Percentiles rank a stretch among this genome's conserved stretches.
Conservation (phyloP, 2,797 vertebrate species). For the Eremophila alpestris region DNA sequence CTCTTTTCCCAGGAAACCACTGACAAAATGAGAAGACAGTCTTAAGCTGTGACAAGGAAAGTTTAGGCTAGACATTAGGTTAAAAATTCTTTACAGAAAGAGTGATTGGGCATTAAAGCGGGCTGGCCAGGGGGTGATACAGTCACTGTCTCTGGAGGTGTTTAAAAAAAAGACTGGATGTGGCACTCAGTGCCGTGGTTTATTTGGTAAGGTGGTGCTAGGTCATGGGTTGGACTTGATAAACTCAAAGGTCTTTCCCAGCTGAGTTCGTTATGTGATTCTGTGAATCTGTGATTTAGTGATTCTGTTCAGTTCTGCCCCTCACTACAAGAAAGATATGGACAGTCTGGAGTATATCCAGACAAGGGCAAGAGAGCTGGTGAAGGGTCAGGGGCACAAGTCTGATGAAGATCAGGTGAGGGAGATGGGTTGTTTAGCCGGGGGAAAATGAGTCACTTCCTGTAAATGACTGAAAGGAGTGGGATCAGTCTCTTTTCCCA, state of each 20-base stretch:
- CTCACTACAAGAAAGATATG: not conserved
- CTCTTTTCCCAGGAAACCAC: not conserved
- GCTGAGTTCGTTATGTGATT: not conserved
- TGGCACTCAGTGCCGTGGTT: not conserved
- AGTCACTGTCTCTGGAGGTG: not conserved
- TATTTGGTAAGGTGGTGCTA: not conserved
- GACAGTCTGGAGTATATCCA: not conserved
- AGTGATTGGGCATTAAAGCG: not conserved
- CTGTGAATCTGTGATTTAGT: not conserved
- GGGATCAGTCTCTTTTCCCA: not conserved
- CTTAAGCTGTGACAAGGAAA: not conserved
- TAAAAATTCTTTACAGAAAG: not conserved
- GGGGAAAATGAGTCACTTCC: not conserved
- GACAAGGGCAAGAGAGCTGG: not conserved
- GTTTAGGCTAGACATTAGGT: not conserved
- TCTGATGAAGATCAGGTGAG: not conserved
- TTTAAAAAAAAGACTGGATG: not conserved
- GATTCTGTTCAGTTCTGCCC: not conserved
- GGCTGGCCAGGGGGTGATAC: not conserved
- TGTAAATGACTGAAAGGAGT: not conserved
- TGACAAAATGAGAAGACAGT: fast-evolving
- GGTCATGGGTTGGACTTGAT: not conserved
- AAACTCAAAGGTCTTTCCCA: not conserved
- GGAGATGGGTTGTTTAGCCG: not conserved
- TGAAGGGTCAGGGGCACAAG: not conserved